Conservation (phyloP, 2,888 invertebrate species). For the Dasypolia templi region DNA sequence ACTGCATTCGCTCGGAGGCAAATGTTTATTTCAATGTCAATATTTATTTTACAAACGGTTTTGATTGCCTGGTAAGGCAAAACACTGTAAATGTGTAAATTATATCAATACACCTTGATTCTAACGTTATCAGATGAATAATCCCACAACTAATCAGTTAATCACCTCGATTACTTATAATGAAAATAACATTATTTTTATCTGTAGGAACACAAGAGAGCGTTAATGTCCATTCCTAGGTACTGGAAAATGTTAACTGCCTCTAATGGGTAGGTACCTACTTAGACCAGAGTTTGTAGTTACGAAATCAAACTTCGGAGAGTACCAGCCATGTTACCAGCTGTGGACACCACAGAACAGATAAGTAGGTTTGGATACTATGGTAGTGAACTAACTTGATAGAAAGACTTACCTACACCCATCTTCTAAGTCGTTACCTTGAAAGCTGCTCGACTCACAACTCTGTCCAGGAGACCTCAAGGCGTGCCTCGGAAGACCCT, state of each 20-base stretch:
- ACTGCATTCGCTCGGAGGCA: background rate
- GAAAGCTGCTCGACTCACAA: too few species aligned
- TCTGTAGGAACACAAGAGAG: background rate
- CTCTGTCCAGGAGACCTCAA: too few species aligned
- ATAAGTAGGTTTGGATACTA: too few species aligned
- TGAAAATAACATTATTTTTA: conserved; percentile 6
- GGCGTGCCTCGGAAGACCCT: too few species aligned
- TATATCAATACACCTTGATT: background rate
- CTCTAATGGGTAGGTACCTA: too few species aligned
- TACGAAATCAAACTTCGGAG: conserved; percentile 1
- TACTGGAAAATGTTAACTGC: background rate
- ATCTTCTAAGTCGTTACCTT: too few species aligned
- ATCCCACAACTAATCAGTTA: conserved; percentile 23
- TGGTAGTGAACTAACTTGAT: too few species aligned
- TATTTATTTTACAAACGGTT: background rate
- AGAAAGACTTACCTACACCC: too few species aligned
- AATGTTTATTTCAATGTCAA: too few species aligned
- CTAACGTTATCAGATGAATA: conserved; percentile 7
- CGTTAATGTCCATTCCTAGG: background rate
- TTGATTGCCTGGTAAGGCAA: background rate
- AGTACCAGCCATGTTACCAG: too few species aligned
- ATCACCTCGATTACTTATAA: conserved; percentile 20
- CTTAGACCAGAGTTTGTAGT: too few species aligned
- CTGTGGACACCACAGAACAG: too few species aligned
- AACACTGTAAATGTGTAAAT: background rate